Percentiles rank a stretch among this genome's conserved stretches.
These are phyloP conservation scores for Scophthalmus maximus DNA, from an alignment of 2,113 vertebrate species.

Conservation along the genomic window DNA sequence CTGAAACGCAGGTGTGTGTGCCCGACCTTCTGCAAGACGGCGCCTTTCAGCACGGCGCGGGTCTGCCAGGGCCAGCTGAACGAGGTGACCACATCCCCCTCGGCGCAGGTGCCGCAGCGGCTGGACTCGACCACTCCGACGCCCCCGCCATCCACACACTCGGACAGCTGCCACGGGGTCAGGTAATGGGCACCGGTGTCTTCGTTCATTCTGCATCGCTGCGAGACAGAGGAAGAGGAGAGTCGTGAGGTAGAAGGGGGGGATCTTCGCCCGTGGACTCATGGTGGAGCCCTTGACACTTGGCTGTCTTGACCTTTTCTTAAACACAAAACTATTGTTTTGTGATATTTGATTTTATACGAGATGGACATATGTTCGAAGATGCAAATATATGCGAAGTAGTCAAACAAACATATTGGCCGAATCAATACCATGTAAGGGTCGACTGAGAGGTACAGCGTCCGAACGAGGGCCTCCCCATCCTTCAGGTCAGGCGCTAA, in stretches of 20 bases:
- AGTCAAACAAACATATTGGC: no score
- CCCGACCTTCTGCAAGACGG: slow-evolving; percentile 87
- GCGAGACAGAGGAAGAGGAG: slow-evolving; percentile 31
- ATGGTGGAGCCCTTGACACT: no score
- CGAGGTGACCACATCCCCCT: slow-evolving; percentile 88
- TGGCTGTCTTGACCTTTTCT: no score
- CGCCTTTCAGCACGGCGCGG: slow-evolving; percentile 83
- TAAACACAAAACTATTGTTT: no score
- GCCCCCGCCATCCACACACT: slow-evolving; percentile 89
- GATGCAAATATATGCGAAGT: no score
- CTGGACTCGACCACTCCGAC: slow-evolving; percentile 90
- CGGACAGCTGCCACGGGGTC: slow-evolving; percentile 87
- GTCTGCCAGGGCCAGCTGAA: slow-evolving; percentile 96
- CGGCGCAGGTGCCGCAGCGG: slow-evolving; percentile 64
- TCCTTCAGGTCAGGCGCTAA: slow-evolving; percentile 79
- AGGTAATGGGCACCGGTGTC: slow-evolving; percentile 89
- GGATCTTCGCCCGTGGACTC: no score
- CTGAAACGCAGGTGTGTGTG: background rate
- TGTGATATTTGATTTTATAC: no score
- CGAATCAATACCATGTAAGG: slow-evolving; percentile 91
- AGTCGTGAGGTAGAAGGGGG: no score
- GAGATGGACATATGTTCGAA: no score
- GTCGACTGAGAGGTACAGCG: slow-evolving; percentile 94
- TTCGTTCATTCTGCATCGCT: slow-evolving; percentile 97
- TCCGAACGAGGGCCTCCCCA: slow-evolving; percentile 87